Conservation (phyloP, 2,888 invertebrate species). For the Drosophila subsilvestris region DNA sequence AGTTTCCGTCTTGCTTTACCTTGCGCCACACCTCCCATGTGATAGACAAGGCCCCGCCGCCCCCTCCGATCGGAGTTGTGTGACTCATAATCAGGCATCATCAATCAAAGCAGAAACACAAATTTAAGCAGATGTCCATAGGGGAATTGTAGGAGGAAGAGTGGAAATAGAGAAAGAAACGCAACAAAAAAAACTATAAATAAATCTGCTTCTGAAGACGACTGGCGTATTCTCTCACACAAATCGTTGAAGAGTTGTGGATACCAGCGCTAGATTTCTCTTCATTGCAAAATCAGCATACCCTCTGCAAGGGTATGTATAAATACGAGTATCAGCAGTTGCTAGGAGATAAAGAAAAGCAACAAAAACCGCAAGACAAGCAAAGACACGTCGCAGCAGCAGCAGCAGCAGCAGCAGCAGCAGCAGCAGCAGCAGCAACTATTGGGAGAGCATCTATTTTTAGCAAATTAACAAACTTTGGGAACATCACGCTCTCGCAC, state of each 20-base stretch:
- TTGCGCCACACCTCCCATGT: neutral
- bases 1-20: constrained; percentile 10
- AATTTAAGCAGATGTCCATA: constrained; percentile 10
- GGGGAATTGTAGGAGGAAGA: constrained; percentile 5
- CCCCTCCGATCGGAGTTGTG: constrained; percentile 35
- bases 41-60: neutral
- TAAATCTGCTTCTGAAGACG: neutral
- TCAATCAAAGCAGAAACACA: constrained; percentile 55
- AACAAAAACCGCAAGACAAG: neutral
- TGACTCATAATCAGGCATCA: constrained; percentile 71
- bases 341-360: neutral
- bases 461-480: constrained; percentile 38
- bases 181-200: constrained; percentile 3
- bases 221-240: neutral
- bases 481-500: constrained; percentile 1
- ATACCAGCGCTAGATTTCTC: too few species aligned
- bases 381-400: neutral
- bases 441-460: constrained; percentile 38
- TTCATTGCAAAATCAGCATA: too few species aligned
- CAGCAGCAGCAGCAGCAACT: neutral
- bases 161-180: constrained; percentile 9
- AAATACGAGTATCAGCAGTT: neutral
- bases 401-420: neutral
- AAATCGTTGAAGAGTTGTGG: too few species aligned
- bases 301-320: neutral